Conservation (phyloP, 2,797 vertebrate species). For the Pipistrellus kuhlii region DNA sequence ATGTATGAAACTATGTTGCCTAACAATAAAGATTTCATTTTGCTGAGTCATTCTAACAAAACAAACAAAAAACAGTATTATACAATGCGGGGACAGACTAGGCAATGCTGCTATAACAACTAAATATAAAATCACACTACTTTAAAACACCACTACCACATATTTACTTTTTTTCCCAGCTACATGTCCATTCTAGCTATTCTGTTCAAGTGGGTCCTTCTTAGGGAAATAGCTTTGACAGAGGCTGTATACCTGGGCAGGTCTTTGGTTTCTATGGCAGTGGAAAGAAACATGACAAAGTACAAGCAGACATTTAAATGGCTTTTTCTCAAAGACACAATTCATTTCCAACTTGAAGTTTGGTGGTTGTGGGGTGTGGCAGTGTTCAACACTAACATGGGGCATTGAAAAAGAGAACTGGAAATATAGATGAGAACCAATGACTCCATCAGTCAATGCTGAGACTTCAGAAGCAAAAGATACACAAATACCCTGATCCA, state of each 20-base stretch:
- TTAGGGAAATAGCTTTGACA: background rate
- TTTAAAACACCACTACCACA: background rate
- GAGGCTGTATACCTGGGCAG: background rate
- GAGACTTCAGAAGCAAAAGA: background rate
- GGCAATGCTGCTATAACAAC: background rate
- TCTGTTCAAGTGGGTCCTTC: background rate
- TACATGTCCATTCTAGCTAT: background rate
- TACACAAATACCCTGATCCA: background rate
- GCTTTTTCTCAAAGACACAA: background rate
- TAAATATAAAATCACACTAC: background rate
- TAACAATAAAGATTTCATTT: slow-evolving; percentile 91
- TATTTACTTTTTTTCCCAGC: background rate
- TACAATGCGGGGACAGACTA: background rate
- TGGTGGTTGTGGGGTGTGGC: too few species aligned
- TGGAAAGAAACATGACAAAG: background rate
- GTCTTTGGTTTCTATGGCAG: background rate
- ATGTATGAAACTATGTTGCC: slow-evolving; percentile 93
- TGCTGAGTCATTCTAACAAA: slow-evolving; percentile 90
- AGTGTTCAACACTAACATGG: background rate
- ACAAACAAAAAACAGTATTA: background rate
- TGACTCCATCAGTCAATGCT: background rate
- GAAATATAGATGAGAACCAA: background rate
- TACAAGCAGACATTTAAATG: background rate
- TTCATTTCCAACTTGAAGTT: background rate
- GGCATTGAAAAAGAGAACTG: background rate